phyloP scores from a whole-genome alignment of 1,140 invertebrate species.

The Mycetomoellerius zeteki region DNA sequence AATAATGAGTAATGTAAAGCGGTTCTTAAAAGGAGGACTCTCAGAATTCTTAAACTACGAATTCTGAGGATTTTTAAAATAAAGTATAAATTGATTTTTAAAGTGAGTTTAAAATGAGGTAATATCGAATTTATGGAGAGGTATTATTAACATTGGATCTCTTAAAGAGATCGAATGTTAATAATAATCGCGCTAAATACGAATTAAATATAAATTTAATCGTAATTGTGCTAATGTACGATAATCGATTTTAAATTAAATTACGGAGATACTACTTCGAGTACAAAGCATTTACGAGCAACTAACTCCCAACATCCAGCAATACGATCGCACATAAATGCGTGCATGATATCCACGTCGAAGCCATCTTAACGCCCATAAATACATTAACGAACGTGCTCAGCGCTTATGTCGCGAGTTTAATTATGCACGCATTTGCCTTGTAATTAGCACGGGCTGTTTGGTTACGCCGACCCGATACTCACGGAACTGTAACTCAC shows the following conservation, averaged over 20 bases:
- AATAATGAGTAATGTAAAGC: not conserved
- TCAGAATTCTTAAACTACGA: not conserved
- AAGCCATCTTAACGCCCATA: slow-evolving; percentile 71
- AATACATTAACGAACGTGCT: slow-evolving; percentile 59
- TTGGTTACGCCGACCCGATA: slow-evolving; percentile 72
- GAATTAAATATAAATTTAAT: not conserved
- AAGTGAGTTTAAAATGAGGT: too few species aligned
- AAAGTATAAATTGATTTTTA: not conserved
- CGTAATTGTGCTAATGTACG: not conserved
- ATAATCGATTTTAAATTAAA: not conserved
- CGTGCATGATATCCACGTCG: slow-evolving; percentile 33
- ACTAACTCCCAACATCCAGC: not conserved
- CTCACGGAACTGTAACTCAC: slow-evolving; percentile 75
- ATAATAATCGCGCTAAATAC: not conserved
- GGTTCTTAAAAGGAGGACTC: not conserved
- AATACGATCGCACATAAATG: slow-evolving; percentile 22
- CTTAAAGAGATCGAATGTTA: not conserved
- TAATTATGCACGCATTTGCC: slow-evolving; percentile 74
- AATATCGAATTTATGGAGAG: too few species aligned
- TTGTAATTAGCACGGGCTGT: slow-evolving; percentile 75
- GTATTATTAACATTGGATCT: not conserved
- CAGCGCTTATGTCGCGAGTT: slow-evolving; percentile 65
- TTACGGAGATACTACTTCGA: not conserved
- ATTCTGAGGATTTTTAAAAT: not conserved
- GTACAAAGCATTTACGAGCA: slow-evolving; percentile 9